Conservation (phyloP, 2,888 invertebrate genomes). For the Cephalotes varians region DNA sequence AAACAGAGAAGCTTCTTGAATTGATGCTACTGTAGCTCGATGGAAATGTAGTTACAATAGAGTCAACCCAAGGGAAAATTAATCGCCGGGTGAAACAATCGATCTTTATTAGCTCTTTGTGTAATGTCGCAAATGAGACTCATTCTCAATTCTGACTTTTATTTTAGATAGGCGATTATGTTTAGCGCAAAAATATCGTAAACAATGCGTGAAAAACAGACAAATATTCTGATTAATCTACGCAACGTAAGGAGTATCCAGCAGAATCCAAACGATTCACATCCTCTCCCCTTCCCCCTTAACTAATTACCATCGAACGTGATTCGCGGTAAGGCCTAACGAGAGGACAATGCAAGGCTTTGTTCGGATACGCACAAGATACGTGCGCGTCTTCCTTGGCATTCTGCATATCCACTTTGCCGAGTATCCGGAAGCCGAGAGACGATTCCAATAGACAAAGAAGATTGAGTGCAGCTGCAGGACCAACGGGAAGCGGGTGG, state of each 20-base stretch:
- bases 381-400: conserved; percentile 34
- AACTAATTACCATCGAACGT: conserved; percentile 27
- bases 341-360: conserved; percentile 65
- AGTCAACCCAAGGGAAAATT: conserved; percentile 47
- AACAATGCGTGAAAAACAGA: neutral
- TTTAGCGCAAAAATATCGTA: neutral
- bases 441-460: conserved; percentile 82
- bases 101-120: conserved; percentile 50
- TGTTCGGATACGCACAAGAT: conserved; percentile 58
- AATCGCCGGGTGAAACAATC: conserved; percentile 39
- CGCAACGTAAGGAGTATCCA: neutral
- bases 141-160: conserved; percentile 39
- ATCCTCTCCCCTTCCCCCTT: neutral
- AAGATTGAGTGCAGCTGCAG: conserved; percentile 83
- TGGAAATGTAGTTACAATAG: conserved; percentile 42
- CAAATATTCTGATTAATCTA: neutral
- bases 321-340: conserved; percentile 32
- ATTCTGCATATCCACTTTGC: conserved; percentile 39
- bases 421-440: conserved; percentile 61
- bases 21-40: conserved; percentile 20
- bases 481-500: conserved; percentile 41
- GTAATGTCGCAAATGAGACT: conserved; percentile 28
- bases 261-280: neutral
- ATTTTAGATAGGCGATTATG: neutral
- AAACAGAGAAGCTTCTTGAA: conserved; percentile 27